Evolutionary conservation across 2,797 vertebrate genomes (phyloP).

Genomic region (Coracias cyanogaster): DNA sequence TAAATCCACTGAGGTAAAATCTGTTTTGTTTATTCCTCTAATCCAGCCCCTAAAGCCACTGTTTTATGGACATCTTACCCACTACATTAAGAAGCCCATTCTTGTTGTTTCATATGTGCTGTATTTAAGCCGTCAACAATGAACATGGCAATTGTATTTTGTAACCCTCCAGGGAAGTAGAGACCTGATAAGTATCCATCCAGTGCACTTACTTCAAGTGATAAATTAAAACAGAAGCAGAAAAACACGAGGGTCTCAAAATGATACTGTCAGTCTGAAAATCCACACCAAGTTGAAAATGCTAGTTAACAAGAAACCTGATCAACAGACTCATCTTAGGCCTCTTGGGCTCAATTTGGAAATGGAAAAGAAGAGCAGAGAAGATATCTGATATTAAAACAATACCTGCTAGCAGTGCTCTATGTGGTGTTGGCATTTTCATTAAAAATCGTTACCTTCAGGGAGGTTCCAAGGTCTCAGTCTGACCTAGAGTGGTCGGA

Average conservation of each 20-base stretch:
- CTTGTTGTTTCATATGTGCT: conserved; percentile 67
- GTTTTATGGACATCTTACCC: conserved; percentile 53
- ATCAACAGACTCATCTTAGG: conserved; percentile 77
- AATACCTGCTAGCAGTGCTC: conserved; percentile 49
- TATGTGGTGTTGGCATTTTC: conserved; percentile 11
- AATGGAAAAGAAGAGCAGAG: conserved; percentile 72
- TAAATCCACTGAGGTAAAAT: conserved; percentile 61
- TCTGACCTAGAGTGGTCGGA: background rate
- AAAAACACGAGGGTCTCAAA: conserved; percentile 80
- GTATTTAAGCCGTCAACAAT: conserved; percentile 78
- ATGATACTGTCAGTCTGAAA: conserved; percentile 85
- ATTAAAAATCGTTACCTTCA: conserved; percentile 29
- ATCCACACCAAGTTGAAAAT: conserved; percentile 76
- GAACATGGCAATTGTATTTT: conserved; percentile 82
- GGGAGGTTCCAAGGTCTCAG: background rate
- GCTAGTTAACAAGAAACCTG: conserved; percentile 74
- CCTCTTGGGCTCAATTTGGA: conserved; percentile 83
- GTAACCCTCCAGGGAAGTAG: conserved; percentile 85
- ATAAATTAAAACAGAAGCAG: conserved; percentile 86
- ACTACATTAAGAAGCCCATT: conserved; percentile 65
- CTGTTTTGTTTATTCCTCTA: conserved; percentile 64
- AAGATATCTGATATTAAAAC: conserved; percentile 69
- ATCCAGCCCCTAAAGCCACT: conserved; percentile 55
- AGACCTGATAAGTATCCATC: conserved; percentile 78
- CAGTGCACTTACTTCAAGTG: conserved; percentile 82